Percentiles rank a stretch among this genome's conserved stretches.
Conservation (phyloP, 2,797 vertebrate genomes). For the Yasuhikotakia modesta region DNA sequence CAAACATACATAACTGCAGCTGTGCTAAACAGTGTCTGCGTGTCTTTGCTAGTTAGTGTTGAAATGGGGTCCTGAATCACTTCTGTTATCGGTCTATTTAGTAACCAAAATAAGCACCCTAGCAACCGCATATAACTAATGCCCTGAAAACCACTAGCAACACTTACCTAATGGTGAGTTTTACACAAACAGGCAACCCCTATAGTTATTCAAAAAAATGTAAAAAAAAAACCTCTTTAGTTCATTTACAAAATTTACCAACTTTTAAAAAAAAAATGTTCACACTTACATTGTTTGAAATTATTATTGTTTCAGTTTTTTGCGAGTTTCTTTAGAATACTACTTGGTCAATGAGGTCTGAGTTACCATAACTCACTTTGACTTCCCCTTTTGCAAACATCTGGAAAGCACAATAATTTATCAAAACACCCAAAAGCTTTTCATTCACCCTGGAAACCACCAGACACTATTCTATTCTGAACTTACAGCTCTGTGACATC, state of each 20-base stretch:
- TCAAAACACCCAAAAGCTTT: conserved; percentile 67
- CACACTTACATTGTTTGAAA: too few relatives aligned
- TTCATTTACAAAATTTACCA: too few relatives aligned
- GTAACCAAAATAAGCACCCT: too few relatives aligned
- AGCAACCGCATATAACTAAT: too few relatives aligned
- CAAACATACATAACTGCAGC: conserved; percentile 31
- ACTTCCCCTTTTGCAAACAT: conserved; percentile 66
- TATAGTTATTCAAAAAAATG: too few relatives aligned
- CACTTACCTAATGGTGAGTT: too few relatives aligned
- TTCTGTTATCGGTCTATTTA: too few relatives aligned
- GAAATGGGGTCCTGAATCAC: neutral
- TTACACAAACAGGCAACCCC: too few relatives aligned
- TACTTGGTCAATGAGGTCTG: neutral
- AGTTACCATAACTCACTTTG: conserved; percentile 67
- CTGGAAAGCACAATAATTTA: conserved; percentile 79
- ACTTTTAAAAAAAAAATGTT: too few relatives aligned
- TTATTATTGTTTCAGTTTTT: neutral
- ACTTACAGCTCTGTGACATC: conserved; percentile 46
- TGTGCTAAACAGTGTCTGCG: conserved; percentile 26
- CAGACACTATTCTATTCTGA: conserved; percentile 59
- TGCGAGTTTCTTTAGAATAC: conserved; percentile 39
- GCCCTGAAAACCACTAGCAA: too few relatives aligned
- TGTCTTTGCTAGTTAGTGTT: neutral
- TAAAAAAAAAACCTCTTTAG: too few relatives aligned
- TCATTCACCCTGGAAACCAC: conserved; percentile 68